Percentiles rank a stretch among this genome's conserved stretches.
Evolutionary conservation across 2,888 invertebrate species (phyloP).

Genomic region (Aradus depressus): DNA sequence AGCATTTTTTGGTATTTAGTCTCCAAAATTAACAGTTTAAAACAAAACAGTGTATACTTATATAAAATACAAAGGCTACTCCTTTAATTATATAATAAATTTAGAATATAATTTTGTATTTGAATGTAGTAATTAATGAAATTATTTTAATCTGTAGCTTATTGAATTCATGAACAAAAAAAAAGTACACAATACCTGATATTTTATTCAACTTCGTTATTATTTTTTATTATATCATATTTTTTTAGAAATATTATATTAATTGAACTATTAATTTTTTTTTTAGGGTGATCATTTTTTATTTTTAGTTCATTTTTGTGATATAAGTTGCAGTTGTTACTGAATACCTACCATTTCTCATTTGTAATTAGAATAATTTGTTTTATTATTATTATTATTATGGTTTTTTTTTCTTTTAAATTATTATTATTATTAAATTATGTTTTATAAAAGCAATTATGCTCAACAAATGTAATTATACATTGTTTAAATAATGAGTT

Average conservation of each 20-base stretch:
- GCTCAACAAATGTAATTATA: conserved; percentile 10
- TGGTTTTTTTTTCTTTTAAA: conserved; percentile 5
- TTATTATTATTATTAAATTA: too few relatives aligned
- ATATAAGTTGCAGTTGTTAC: conserved; percentile 7
- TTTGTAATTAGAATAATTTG: conserved; percentile 1
- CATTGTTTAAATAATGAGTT: conserved; percentile 6
- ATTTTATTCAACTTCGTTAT: conserved; percentile 10
- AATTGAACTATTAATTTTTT: neutral
- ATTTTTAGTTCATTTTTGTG: conserved; percentile 9
- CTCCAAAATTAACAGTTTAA: conserved; percentile 14
- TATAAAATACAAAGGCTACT: conserved; percentile 14
- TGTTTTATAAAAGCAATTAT: too few relatives aligned
- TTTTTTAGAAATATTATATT: neutral
- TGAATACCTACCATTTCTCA: conserved; percentile 9
- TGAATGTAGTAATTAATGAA: conserved; percentile 16
- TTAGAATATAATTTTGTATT: conserved; percentile 21
- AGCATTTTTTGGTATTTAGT: conserved; percentile 18
- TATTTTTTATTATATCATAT: neutral
- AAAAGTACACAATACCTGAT: conserved; percentile 12
- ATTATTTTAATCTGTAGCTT: neutral
- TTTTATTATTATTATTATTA: neutral
- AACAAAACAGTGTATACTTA: conserved; percentile 13
- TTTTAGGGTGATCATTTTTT: neutral
- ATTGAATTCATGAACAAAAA: conserved; percentile 4
- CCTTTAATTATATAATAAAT: conserved; percentile 17